Percentiles rank a stretch among this genome's conserved stretches.
These are phyloP conservation scores for Trachemys scripta DNA, from an alignment of 2,113 vertebrate species.

Conservation along the genomic window DNA sequence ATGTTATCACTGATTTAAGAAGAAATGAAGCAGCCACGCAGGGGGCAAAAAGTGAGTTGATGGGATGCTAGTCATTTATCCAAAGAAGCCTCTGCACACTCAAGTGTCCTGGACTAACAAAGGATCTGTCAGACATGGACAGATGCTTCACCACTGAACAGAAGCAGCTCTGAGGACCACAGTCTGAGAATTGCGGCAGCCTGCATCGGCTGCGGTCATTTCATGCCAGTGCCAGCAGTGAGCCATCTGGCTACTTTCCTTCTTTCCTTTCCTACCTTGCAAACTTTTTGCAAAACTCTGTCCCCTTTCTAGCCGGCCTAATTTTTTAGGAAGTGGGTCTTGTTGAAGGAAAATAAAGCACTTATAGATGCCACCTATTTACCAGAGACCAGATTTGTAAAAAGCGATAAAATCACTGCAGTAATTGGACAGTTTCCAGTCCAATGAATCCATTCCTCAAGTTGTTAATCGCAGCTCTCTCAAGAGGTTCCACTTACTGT, in stretches of 20 bases:
- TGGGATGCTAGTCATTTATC: not conserved
- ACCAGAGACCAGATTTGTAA: constrained; percentile 16
- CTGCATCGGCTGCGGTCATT: not conserved
- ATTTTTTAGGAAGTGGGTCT: not conserved
- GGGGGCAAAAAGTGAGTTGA: not conserved
- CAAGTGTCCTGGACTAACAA: not conserved
- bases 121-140: not conserved
- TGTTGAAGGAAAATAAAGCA: constrained; percentile 3
- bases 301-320: not conserved
- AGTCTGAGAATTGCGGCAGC: not conserved
- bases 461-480: not conserved
- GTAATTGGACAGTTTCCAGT: constrained; percentile 32
- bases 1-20: not conserved
- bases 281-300: not conserved
- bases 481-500: constrained; percentile 24
- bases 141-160: not conserved
- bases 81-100: not conserved
- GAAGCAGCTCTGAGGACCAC: not conserved
- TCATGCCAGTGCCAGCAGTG: not conserved
- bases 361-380: constrained; percentile 4
- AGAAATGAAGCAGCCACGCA: not conserved
- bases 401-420: not conserved
- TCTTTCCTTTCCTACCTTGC: not conserved
- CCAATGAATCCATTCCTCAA: constrained; percentile 6
- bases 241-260: not conserved